Evolutionary conservation across 2,113 vertebrate genomes (phyloP), one percentile per base, ranked within the genome.

Genomic region (Pelecanoides urinatrix): DNA sequence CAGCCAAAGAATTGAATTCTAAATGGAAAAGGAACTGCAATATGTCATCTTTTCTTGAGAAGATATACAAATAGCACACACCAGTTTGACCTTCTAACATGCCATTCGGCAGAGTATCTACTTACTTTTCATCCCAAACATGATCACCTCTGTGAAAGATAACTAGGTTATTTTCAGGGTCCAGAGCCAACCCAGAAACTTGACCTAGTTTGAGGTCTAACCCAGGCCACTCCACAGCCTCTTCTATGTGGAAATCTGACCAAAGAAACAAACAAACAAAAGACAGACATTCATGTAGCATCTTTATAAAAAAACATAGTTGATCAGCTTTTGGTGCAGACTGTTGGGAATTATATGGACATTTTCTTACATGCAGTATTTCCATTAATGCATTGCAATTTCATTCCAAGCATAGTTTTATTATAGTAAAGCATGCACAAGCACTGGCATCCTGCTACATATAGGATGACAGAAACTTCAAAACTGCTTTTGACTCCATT

Each of bases 111-210:
- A 92, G 12, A 82, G 45, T 18, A 32, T 63, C 49, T 91, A 99
- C 99, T 98, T 98, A 99, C 99, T 98, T 98, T 52, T 94, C 93
- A 91, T 99, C 99, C 99, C 99, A 99, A 84, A 97, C 89, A 42
- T 98, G 99, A 97, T 99, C 99, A 59, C 99, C 99, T 98, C 99
- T 98, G 96, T 99, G 99, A 97, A 99, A 99, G 94, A 99, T 98
- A 87, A 99, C 98, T 86, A 99, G 89, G 95, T 99, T 99, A 85
- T 98, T 98, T 63, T 98, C 97, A 71, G 97, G 96, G 93, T 99
- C 99, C 36, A 99, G 94, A 53, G 99, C 99, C 80, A 99, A 97
- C 44, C 99, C 99, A 77, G 99, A 99, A 96, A 99, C 99, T 93
- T 99, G 99, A 50, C 99, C 99, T 77, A 99, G 96, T 95, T 98